Evolutionary conservation across 35 echinoderm and acorn worm species (phyloP), one percentile per base, ranked within the genome.

Genomic region (Lytechinus variegatus): DNA sequence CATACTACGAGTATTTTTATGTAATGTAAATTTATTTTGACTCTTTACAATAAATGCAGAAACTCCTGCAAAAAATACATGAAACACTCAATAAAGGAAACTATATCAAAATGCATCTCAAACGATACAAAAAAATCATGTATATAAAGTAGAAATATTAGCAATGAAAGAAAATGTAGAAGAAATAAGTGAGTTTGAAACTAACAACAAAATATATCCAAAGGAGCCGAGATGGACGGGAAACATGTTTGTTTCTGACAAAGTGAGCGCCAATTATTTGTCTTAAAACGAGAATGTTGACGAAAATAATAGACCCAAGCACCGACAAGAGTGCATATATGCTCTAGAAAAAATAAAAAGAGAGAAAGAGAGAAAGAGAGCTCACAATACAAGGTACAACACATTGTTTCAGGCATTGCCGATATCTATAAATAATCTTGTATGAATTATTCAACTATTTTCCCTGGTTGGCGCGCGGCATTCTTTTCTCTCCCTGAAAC

Each of bases 391-490:
- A 4, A 79, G 19, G 19, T 79, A 79, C 66, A 4, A 16, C 19
- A 79, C 66, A 79, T 79, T 79, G 66, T 79, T 79, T 79, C 66
- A 79, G 66, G 66, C 66, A 24, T 79, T 24, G 16, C 66, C 66
- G 14, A 24, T 79, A 24, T 79, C 66, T 79, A 79, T 79, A 79
- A 19, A 79, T 79, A 79, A 79, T 79, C 66, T 24, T 16, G n/a
- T 24, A 79, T 79, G 66, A 79, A 79, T 79, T n/a, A 79, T 79
- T 79, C 66, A 79, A 79, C 66, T 79, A 79, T 79, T 79, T 79
- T 24, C 66, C 66, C 66, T 24, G 21, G 21, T n/a, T 24, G 66
- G 66, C n/a, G 21, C 66, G 66, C 66, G 66, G 66, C 66, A 79
- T 79, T 24, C 16, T 60, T 71, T n/a, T 79, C 66, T 79, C 66